Conservation (phyloP, 1,140 invertebrate species). For the Solenopsis fugax region DNA sequence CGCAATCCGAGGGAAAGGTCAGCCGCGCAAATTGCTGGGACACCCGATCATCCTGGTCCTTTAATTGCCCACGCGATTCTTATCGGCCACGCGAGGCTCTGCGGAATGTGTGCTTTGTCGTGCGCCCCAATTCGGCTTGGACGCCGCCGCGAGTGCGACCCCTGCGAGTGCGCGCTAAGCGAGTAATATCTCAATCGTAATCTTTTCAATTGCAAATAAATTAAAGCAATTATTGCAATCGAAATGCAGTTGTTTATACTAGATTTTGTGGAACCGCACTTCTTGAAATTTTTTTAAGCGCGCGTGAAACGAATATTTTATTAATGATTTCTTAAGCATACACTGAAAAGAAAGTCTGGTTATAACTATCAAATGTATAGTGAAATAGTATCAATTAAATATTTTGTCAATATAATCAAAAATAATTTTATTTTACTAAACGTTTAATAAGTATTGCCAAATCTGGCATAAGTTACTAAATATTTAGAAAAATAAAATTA, state of each 20-base stretch:
- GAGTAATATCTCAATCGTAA: background rate
- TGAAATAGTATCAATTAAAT: too few species aligned
- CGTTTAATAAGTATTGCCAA: too few species aligned
- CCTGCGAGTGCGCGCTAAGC: constrained; percentile 5
- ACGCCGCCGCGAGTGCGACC: background rate
- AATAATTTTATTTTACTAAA: too few species aligned
- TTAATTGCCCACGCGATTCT: background rate
- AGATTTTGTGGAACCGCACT: background rate
- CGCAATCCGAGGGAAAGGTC: constrained; percentile 66
- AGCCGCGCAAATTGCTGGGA: constrained; percentile 47
- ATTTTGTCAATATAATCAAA: too few species aligned
- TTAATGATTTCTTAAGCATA: too few species aligned
- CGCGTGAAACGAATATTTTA: background rate
- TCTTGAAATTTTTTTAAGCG: background rate
- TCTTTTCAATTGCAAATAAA: background rate
- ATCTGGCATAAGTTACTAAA: too few species aligned
- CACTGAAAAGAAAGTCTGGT: too few species aligned
- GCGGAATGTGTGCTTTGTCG: background rate
- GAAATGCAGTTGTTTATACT: background rate
- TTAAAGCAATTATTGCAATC: background rate
- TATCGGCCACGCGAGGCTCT: background rate
- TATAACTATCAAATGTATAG: too few species aligned
- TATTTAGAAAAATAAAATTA: too few species aligned
- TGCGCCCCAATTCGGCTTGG: background rate
- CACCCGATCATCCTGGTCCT: background rate